Base-by-base conservation (phyloP, 2,888 invertebrate genomes). In the Eupithecia pulchellata region DNA sequence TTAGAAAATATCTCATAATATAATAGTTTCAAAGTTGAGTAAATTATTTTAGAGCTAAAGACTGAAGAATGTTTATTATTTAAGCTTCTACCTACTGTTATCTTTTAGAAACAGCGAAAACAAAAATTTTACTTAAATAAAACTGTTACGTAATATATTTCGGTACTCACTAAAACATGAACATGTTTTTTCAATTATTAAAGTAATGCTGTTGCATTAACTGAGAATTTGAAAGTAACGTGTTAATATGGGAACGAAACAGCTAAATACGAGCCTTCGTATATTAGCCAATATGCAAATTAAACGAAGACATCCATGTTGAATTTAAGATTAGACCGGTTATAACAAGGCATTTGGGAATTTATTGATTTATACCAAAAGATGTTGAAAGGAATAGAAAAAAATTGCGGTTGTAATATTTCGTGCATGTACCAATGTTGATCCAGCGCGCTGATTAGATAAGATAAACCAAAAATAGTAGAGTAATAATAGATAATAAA, bases 281-380 rank as follows among this genome's bases (percentile, higher is more conserved):
- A 76, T 76, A 72, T 83, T 77, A 76, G 77, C 65, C 75, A 79
- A 72, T 71, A 77, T 78, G 72, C 63, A 74, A 78, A 80, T 79
- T 68, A 67, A 69, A 68, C 65, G 66, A 74, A 74, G 77, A 75
- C 78, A 75, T 55, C 66, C 64, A 73, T 73, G 64, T 71, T 57
- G 72, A 70, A 71, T 73, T 69, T 30, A 72, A 70, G 72, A 58
- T 64, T 27, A 63, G 67, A 68, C 69, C 52, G 67, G 69, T 69
- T 29, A 64, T 55, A 27, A 5, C 42, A 13, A 39, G 64, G 52
- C 11, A 36, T 65, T 68, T 57, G 4, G 14, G 29, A 63, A 42
- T 42, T 57, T 34, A 61, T 55, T 67, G 52, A 71, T 67, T 52
- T 52, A 52, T 25, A 4, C 25, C 52, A 25, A 25, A 52, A 25